Percentiles rank a stretch among this genome's conserved stretches.
Conservation (phyloP, 2,888 invertebrate species). For the Colostygia pectinataria region DNA sequence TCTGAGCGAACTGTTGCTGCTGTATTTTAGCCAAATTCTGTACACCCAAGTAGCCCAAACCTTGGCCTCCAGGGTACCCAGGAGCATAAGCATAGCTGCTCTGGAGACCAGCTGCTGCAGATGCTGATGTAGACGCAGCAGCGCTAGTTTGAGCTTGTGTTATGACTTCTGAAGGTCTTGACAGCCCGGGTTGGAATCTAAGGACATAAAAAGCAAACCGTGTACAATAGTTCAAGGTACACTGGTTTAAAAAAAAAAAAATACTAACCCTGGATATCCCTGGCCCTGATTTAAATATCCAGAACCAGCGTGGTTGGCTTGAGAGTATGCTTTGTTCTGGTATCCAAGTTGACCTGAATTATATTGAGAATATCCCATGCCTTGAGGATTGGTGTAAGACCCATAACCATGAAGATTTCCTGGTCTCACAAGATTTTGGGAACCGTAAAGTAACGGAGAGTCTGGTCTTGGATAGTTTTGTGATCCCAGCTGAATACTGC, state of each 20-base stretch:
- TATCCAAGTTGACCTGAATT: not conserved
- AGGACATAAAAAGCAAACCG: not conserved
- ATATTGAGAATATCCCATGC: not conserved
- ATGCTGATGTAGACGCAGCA: conserved; percentile 2
- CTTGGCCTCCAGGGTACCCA: not conserved
- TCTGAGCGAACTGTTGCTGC: conserved; percentile 4
- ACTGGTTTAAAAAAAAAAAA: not conserved
- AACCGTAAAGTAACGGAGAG: not conserved
- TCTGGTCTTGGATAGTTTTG: not conserved
- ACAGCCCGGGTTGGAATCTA: not conserved
- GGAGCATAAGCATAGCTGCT: conserved; percentile 2
- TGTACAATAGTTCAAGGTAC: too few relatives aligned
- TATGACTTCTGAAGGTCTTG: not conserved
- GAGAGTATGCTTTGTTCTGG: conserved; percentile 1
- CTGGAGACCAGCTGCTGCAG: not conserved
- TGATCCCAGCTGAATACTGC: not conserved
- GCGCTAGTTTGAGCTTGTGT: conserved; percentile 2
- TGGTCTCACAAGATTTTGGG: conserved; percentile 1
- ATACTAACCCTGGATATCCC: conserved; percentile 4
- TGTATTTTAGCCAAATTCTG: not conserved
- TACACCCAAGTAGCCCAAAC: not conserved
- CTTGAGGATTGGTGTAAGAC: not conserved
- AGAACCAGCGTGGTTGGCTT: not conserved
- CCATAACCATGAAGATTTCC: conserved; percentile 4
- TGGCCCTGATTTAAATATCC: not conserved